phyloP scores from a whole-genome alignment of 2,888 invertebrate species.

The Eupithecia pulchellata region DNA sequence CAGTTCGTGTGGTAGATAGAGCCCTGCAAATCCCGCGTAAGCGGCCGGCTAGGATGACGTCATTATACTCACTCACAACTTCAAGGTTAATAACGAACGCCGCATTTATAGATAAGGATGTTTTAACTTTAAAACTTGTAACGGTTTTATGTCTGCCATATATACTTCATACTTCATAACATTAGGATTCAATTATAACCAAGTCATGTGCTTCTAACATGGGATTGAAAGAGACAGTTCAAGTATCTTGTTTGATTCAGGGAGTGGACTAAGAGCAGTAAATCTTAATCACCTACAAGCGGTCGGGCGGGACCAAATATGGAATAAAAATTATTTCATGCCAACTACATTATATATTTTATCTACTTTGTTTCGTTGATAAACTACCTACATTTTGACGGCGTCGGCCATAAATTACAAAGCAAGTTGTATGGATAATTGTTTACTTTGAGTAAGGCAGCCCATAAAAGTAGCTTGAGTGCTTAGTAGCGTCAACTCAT shows the following conservation, averaged over 20 bases:
- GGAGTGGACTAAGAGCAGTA: constrained; percentile 5
- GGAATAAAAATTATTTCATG: constrained; percentile 9
- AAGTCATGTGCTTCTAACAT: background rate
- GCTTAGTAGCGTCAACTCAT: background rate
- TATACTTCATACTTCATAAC: background rate
- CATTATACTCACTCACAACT: constrained; percentile 51
- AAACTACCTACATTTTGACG: constrained; percentile 4
- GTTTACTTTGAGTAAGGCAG: background rate
- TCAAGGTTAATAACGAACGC: constrained; percentile 53
- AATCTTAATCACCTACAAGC: constrained; percentile 6
- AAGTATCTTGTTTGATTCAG: background rate
- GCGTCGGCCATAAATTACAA: background rate
- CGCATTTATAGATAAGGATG: constrained; percentile 51
- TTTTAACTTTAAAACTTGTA: constrained; percentile 27
- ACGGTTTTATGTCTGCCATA: constrained; percentile 10
- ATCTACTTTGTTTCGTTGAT: constrained; percentile 3
- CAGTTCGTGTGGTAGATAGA: background rate
- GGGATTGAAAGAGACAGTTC: background rate
- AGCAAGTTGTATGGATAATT: background rate
- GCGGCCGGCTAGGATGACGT: constrained; percentile 55
- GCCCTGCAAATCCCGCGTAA: constrained; percentile 41
- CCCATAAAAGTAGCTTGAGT: background rate
- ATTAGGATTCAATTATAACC: background rate
- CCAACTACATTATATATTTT: background rate
- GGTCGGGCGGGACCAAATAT: constrained; percentile 4